A percentile compares a stretch with the other conserved stretches of the same genome.
These are phyloP conservation scores for Pomacea canaliculata DNA, from an alignment of 2,888 invertebrate species.

Conservation along the genomic window DNA sequence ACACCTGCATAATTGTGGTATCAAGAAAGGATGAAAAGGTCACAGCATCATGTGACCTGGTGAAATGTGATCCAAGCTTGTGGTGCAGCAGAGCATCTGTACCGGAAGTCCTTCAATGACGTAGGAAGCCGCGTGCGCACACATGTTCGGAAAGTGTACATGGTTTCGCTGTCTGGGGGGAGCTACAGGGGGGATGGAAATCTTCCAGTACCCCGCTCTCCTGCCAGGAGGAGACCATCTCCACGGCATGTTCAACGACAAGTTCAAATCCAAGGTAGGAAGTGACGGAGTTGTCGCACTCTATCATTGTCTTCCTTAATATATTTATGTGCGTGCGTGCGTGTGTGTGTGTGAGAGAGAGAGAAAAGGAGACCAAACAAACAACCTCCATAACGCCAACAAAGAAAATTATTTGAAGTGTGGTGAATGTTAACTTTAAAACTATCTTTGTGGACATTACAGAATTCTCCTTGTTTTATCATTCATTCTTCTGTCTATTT, in stretches of 20 bases:
- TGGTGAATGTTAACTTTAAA: no score
- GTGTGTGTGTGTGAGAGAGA: not conserved
- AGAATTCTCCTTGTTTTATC: no score
- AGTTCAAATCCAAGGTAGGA: conserved; percentile 51
- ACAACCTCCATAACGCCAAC: no score
- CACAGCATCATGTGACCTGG: no score
- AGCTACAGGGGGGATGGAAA: not conserved
- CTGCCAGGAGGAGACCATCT: conserved; percentile 24
- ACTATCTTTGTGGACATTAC: no score
- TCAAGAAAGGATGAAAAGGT: no score
- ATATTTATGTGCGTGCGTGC: not conserved
- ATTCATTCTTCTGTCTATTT: no score
- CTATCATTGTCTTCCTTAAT: not conserved
- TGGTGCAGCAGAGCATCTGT: no score
- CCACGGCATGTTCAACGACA: conserved; percentile 47
- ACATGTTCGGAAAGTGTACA: not conserved
- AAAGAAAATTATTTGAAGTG: no score
- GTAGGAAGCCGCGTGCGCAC: not conserved
- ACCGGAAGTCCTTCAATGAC: no score
- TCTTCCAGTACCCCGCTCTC: conserved; percentile 1
- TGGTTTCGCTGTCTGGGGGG: not conserved
- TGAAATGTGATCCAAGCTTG: no score
- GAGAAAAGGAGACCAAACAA: not conserved
- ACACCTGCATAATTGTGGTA: no score
- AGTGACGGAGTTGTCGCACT: not conserved